These are phyloP conservation scores for Trogon surrucura DNA, from an alignment of 2,113 vertebrate genomes.

Conservation along the genomic window DNA sequence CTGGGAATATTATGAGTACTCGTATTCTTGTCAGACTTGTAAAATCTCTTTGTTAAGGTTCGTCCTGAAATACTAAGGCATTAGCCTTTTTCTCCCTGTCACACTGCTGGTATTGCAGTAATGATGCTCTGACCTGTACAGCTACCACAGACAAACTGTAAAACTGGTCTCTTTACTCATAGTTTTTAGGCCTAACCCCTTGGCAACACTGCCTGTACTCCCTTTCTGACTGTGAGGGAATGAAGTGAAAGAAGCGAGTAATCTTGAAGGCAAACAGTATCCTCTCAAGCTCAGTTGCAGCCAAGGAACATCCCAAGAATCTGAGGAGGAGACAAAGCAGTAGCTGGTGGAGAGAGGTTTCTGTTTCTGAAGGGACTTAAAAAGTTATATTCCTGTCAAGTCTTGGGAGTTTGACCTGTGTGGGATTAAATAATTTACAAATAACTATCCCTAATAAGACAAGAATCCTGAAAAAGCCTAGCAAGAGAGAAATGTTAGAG, in stretches of 20 bases:
- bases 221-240: not conserved
- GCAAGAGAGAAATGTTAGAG: not conserved
- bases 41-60: not conserved
- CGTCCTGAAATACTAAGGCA: not conserved
- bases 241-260: not conserved
- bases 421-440: not conserved
- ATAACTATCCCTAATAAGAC: not conserved
- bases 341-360: not conserved
- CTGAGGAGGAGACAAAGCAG: not conserved
- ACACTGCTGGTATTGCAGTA: not conserved
- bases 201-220: not conserved
- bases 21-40: not conserved
- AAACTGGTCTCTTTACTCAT: not conserved
- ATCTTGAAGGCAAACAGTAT: rapidly evolving
- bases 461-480: not conserved
- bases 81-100: not conserved
- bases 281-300: not conserved
- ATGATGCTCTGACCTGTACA: not conserved
- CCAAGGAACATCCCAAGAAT: not conserved
- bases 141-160: not conserved
- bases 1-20: not conserved
- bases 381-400: not conserved
- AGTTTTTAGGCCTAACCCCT: not conserved
- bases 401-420: not conserved
- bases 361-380: not conserved